A percentile compares a stretch with the other conserved stretches of the same genome.
phyloP scores from a whole-genome alignment of 2,888 invertebrate genomes.

The Oligia strigilis region DNA sequence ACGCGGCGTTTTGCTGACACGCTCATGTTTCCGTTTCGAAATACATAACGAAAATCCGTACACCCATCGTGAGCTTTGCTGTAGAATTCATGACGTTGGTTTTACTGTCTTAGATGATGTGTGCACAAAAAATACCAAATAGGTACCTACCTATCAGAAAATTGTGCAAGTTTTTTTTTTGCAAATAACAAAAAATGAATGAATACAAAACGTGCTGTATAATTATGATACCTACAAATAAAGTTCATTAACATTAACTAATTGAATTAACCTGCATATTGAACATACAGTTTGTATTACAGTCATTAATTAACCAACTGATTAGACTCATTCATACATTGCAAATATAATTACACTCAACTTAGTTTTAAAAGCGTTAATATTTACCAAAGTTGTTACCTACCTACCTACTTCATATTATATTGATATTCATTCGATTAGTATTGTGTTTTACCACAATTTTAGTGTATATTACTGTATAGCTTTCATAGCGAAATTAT shows the following conservation, averaged over 20 bases:
- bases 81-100: neutral
- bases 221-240: neutral
- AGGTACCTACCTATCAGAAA: rapidly evolving
- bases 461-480: too few species aligned
- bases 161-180: neutral
- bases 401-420: neutral
- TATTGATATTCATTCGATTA: neutral
- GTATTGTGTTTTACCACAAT: neutral
- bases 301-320: neutral
- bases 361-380: neutral
- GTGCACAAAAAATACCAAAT: neutral
- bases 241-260: neutral
- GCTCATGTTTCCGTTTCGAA: conserved; percentile 8
- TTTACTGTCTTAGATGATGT: neutral
- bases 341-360: neutral
- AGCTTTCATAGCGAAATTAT: neutral
- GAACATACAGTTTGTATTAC: neutral
- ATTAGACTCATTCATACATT: neutral
- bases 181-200: too few species aligned
- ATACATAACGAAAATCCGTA: conserved; percentile 10
- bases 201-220: neutral
- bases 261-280: neutral
- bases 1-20: conserved; percentile 2
- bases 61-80: neutral
- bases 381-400: neutral